Conservation (phyloP, 2,797 vertebrate species). For the Microhierax caerulescens region DNA sequence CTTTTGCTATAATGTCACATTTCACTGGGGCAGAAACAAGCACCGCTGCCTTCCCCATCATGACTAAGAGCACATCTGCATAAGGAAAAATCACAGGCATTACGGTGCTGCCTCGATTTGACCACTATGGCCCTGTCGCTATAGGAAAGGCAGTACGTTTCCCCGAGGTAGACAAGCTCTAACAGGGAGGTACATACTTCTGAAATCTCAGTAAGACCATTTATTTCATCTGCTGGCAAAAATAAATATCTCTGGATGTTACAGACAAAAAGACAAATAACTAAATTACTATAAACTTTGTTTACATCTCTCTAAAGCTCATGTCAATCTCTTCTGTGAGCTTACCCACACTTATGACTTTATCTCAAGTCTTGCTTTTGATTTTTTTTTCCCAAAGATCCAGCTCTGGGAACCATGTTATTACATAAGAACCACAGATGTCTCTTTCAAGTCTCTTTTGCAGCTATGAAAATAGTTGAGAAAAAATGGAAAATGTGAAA, state of each 20-base stretch:
- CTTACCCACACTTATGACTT: background rate
- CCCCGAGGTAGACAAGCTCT: background rate
- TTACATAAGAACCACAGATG: background rate
- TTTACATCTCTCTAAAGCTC: background rate
- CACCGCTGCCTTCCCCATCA: background rate
- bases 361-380: background rate
- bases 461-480: background rate
- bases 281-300: background rate
- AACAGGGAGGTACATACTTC: background rate
- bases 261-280: background rate
- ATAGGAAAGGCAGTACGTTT: background rate
- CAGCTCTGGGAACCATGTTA: background rate
- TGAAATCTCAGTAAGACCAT: background rate
- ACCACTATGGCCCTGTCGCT: background rate
- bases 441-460: background rate
- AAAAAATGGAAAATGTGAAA: background rate
- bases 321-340: background rate
- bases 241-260: background rate
- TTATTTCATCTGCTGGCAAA: background rate
- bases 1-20: background rate
- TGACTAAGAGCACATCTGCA: background rate
- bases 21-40: background rate
- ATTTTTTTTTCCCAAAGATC: background rate
- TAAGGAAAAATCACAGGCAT: background rate
- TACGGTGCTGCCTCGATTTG: background rate